Percentiles rank a stretch among this genome's conserved stretches.
Conservation (phyloP, 2,888 invertebrate species). For the Sarcophaga subvicina region DNA sequence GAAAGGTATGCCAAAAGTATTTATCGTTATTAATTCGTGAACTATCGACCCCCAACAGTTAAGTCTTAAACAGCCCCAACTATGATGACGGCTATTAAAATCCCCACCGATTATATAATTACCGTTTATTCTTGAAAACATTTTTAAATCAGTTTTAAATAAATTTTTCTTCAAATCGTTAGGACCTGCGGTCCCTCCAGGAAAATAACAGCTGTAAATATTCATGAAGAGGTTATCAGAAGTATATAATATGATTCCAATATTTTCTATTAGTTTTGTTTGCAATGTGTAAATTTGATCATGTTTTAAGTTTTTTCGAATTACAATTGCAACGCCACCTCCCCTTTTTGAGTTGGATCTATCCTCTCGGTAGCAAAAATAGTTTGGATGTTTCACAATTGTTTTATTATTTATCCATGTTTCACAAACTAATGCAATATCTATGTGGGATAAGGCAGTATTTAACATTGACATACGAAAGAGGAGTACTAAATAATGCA, state of each 20-base stretch:
- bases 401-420: slow-evolving; percentile 39
- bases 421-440: too few species aligned
- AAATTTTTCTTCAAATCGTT: slow-evolving; percentile 19
- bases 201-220: slow-evolving; percentile 59
- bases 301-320: slow-evolving; percentile 49
- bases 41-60: background rate
- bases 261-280: slow-evolving; percentile 54
- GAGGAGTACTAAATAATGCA: too few species aligned
- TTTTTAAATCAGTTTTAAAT: slow-evolving; percentile 57
- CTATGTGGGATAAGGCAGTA: too few species aligned
- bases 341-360: slow-evolving; percentile 24
- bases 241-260: slow-evolving; percentile 35
- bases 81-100: slow-evolving; percentile 8
- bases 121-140: slow-evolving; percentile 47
- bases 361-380: slow-evolving; percentile 50
- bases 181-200: slow-evolving; percentile 44
- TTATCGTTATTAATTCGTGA: background rate
- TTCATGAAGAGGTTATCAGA: slow-evolving; percentile 38
- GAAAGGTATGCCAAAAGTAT: background rate
- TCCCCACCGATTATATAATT: slow-evolving; percentile 49
- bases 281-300: slow-evolving; percentile 30
- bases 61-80: background rate
- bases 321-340: slow-evolving; percentile 49
- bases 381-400: slow-evolving; percentile 52
- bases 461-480: too few species aligned